phyloP scores from a whole-genome alignment of 2,888 invertebrate genomes.

The Drosophila heteroneura region DNA sequence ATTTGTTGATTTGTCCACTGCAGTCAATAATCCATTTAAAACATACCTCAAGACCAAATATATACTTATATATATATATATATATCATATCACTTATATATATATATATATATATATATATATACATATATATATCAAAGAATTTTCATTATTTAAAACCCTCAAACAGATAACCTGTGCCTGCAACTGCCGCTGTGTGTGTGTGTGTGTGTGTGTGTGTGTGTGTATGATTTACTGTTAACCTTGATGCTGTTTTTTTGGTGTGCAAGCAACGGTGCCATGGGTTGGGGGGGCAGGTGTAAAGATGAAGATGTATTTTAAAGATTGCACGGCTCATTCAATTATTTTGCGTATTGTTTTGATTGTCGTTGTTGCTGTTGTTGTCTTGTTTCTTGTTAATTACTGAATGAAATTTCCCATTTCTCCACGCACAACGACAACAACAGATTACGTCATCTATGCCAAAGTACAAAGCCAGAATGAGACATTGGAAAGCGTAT shows the following conservation, averaged over 20 bases:
- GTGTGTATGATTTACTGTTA: slow-evolving; percentile 1
- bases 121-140: background rate
- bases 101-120: background rate
- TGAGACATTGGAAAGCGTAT: background rate
- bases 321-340: slow-evolving; percentile 10
- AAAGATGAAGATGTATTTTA: background rate
- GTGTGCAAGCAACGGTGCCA: background rate
- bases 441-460: slow-evolving; percentile 41
- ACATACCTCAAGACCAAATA: background rate
- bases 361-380: background rate
- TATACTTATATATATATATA: background rate
- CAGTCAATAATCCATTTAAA: slow-evolving; percentile 1
- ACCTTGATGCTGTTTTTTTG: slow-evolving; percentile 9
- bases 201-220: slow-evolving; percentile 1
- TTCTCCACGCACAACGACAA: slow-evolving; percentile 9
- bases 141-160: background rate
- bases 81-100: background rate
- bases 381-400: slow-evolving; percentile 1
- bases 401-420: slow-evolving; percentile 35
- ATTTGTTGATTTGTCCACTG: slow-evolving; percentile 2
- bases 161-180: slow-evolving; percentile 22
- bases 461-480: slow-evolving; percentile 16
- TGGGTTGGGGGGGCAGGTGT: background rate
- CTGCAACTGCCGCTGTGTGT: background rate
- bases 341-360: slow-evolving; percentile 32